Base-by-base conservation (phyloP, 2,113 vertebrate genomes). In the Platichthys stellatus region DNA sequence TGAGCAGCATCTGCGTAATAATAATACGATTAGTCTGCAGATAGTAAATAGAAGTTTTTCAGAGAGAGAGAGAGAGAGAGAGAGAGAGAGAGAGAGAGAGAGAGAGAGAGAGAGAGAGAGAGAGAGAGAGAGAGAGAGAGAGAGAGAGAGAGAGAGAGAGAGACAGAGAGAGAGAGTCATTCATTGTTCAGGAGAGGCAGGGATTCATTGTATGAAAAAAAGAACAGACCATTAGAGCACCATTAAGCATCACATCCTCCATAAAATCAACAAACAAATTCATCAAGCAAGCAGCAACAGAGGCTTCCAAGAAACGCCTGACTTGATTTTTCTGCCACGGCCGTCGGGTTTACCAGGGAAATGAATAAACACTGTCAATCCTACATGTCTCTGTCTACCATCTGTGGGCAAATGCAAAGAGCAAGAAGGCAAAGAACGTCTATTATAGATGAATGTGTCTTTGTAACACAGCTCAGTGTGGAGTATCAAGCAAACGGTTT, bases 201-300 rank as follows among this genome's bases (percentile, higher is more conserved):
- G 53, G 74, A 64, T 71, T 1, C 28, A 56, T 81, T 64, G 7
- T 21, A 56, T 56, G 18, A 66, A 76, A 74, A 21, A 20, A 45
- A 14, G 14, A 80, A 72, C 47, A 64, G 59, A 26, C 40, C 35
- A 74, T 54, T 24, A 78, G 24, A 72, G 43, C 18, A 51, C 31
- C 65, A 76, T 78, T 63, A 58, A 72, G 65, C 73, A 76, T 49
- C 58, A 61, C 45, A 62, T 77, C 69, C 70, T 49, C 69, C 70
- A 38, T 24, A 54, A 76, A 77, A 76, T 64, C 70, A 83, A 85
- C 87, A 83, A 88, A 85, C 72, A 83, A 63, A 51, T 81, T 78
- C 23, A 82, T 88, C 75, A 88, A 60, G 45, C 69, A 63, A 73
- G 63, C 56, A 75, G 65, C 56, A 62, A 24, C 60, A 28, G 80